Conservation (phyloP, 2,797 vertebrate species). For the Acestrorhynchus altus region DNA sequence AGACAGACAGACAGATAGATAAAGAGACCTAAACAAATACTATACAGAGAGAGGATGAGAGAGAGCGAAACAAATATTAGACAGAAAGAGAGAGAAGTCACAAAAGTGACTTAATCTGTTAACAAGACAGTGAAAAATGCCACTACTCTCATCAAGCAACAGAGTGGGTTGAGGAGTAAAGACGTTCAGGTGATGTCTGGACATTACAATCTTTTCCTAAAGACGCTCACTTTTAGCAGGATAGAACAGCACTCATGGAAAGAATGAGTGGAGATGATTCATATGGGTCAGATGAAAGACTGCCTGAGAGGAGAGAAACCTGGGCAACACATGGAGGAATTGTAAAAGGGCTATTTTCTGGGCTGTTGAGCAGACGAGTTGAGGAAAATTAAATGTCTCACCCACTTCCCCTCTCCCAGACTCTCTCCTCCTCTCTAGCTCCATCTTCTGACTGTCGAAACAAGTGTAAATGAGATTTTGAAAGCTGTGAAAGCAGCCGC, state of each 20-base stretch:
- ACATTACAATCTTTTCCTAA: no score
- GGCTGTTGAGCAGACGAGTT: conserved; percentile 38
- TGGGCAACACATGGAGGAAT: background rate
- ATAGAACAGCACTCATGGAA: conserved; percentile 3
- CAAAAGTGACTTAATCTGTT: no score
- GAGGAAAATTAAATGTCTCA: conserved; percentile 28
- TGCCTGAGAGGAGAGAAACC: background rate
- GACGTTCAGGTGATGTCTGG: no score
- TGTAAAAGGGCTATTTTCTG: conserved; percentile 11
- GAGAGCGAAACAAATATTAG: background rate
- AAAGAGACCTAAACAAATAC: no score
- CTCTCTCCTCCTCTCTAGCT: conserved; percentile 15
- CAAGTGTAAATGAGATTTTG: conserved; percentile 41
- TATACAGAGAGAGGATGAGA: no score
- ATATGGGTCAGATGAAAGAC: background rate
- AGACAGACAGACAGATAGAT: no score
- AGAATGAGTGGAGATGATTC: conserved; percentile 5
- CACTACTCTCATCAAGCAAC: background rate
- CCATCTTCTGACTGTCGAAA: conserved; percentile 42
- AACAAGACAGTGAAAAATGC: background rate
- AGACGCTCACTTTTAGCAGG: background rate
- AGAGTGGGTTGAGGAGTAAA: background rate
- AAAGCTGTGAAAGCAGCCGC: conserved; percentile 11
- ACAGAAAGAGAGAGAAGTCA: background rate
- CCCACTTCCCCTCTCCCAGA: background rate